A percentile compares a stretch with the other conserved stretches of the same genome.
Conservation (phyloP, 2,888 invertebrate species). For the Zygogramma bicolorata region DNA sequence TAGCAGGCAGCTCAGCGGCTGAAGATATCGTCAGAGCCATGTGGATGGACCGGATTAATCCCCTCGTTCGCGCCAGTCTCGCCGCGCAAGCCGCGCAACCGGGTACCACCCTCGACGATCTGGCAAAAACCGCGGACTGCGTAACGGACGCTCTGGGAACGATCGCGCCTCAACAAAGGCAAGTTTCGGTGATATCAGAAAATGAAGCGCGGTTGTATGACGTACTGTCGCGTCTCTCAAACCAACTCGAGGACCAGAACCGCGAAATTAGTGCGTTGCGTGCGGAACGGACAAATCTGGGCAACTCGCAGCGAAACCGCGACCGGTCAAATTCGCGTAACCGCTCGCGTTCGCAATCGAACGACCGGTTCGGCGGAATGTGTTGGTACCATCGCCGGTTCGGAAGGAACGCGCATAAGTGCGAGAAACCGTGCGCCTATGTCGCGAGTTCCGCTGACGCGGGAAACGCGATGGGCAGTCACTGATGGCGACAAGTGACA, state of each 20-base stretch:
- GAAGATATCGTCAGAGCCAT: constrained; percentile 1
- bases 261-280: not conserved
- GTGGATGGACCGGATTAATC: not conserved
- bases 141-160: not conserved
- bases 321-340: not conserved
- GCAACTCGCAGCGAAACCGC: not conserved
- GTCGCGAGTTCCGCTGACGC: not conserved
- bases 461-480: constrained; percentile 34
- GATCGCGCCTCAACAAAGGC: not conserved
- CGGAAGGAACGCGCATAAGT: constrained; percentile 29
- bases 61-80: not conserved
- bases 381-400: constrained; percentile 42
- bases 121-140: not conserved
- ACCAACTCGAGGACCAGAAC: not conserved
- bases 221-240: not conserved
- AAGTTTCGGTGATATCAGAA: not conserved
- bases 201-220: not conserved
- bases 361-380: not conserved
- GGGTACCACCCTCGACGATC: not conserved
- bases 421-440: constrained; percentile 24
- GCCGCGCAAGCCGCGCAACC: not conserved
- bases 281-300: not conserved
- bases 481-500: constrained; percentile 18
- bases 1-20: not conserved
- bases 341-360: not conserved